phyloP scores from a whole-genome alignment of 2,113 vertebrate species.

The Amazona guildingii region DNA sequence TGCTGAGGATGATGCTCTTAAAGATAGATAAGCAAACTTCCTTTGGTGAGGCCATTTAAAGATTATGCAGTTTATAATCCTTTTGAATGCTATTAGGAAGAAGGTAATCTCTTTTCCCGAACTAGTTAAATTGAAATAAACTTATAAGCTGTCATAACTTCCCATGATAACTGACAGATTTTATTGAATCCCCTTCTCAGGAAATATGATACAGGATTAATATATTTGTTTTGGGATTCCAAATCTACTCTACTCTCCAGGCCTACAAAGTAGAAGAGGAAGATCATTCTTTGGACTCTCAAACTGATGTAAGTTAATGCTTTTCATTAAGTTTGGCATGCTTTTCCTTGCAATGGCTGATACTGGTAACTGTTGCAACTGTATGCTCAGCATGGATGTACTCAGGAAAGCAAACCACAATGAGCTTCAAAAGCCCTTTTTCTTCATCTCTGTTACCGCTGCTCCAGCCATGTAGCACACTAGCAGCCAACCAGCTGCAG shows the following conservation, averaged over 20 bases:
- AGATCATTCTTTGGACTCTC: background rate
- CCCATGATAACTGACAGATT: background rate
- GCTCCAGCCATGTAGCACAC: background rate
- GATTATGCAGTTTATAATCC: background rate
- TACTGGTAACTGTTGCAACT: background rate
- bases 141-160: background rate
- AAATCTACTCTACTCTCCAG: background rate
- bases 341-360: background rate
- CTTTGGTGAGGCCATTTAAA: background rate
- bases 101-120: background rate
- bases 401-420: background rate
- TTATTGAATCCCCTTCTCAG: background rate
- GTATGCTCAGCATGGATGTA: rapidly evolving
- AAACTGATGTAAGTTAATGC: background rate
- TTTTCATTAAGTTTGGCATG: background rate
- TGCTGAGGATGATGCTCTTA: background rate
- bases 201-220: background rate
- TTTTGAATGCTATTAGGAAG: background rate
- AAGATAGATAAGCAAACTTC: background rate
- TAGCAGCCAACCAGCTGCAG: background rate
- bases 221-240: background rate
- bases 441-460: background rate
- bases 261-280: background rate
- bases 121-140: background rate
- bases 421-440: background rate